phyloP scores from a whole-genome alignment of 2,797 vertebrate species.

The Gymnothorax javanicus region DNA sequence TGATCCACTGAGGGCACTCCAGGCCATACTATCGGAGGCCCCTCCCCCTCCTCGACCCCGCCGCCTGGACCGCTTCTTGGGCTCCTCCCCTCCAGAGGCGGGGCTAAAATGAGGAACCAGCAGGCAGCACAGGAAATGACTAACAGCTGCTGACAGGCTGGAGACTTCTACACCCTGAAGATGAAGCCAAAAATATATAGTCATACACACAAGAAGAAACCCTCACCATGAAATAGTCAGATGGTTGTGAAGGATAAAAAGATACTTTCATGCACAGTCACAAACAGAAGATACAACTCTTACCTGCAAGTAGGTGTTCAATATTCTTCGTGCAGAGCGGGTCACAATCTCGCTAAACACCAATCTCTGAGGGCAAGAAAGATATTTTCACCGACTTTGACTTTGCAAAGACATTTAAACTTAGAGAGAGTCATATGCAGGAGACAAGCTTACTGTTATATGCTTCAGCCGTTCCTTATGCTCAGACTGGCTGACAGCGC shows the following conservation, averaged over 20 bases:
- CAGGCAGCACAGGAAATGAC: slow-evolving; percentile 82
- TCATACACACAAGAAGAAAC: not conserved
- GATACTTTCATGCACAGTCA: not conserved
- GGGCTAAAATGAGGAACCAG: slow-evolving; percentile 69
- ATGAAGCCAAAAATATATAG: slow-evolving; percentile 31
- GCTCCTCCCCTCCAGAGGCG: slow-evolving; percentile 59
- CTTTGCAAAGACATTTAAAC: slow-evolving; percentile 9
- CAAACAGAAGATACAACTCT: not conserved
- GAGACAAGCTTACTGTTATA: slow-evolving; percentile 65
- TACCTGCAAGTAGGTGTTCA: slow-evolving; percentile 79
- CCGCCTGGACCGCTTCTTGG: slow-evolving; percentile 72
- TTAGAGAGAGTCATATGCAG: slow-evolving; percentile 6
- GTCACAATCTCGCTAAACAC: slow-evolving; percentile 70
- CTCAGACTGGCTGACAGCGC: slow-evolving; percentile 66
- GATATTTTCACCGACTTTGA: not conserved
- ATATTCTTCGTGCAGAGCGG: slow-evolving; percentile 73
- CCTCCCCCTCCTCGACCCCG: slow-evolving; percentile 64
- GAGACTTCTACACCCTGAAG: slow-evolving; percentile 75
- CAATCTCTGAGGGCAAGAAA: slow-evolving; percentile 58
- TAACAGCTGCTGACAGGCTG: slow-evolving; percentile 73
- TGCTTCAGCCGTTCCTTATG: slow-evolving; percentile 72
- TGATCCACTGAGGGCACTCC: slow-evolving; percentile 61
- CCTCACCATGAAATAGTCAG: not conserved
- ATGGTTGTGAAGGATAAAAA: not conserved
- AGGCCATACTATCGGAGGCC: slow-evolving; percentile 56